A percentile compares a stretch with the other conserved stretches of the same genome.
phyloP scores from a whole-genome alignment of 2,113 vertebrate species.

The Lepisosteus oculatus region DNA sequence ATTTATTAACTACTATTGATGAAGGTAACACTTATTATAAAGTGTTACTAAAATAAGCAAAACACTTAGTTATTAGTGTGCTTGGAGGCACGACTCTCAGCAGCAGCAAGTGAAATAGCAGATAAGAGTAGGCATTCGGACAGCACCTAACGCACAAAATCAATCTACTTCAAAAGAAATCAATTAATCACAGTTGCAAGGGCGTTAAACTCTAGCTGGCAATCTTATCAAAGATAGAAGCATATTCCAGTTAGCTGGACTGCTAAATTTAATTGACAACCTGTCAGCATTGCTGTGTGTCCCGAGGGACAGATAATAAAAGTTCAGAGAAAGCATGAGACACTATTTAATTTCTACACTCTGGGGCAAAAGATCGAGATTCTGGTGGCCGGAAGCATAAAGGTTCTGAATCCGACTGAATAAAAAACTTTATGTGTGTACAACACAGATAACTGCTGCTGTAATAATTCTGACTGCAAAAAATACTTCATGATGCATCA shows the following conservation, averaged over 20 bases:
- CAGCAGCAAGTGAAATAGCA: background rate
- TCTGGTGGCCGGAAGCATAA: too few species aligned
- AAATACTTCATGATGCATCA: too few species aligned
- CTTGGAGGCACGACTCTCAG: background rate
- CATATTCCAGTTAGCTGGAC: background rate
- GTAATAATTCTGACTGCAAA: too few species aligned
- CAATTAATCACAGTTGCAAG: conserved; percentile 15
- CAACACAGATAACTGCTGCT: too few species aligned
- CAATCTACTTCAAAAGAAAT: conserved; percentile 11
- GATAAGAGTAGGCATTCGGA: background rate
- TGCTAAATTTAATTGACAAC: conserved; percentile 15
- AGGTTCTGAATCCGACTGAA: too few species aligned
- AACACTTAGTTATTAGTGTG: too few species aligned
- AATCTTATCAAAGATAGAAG: conserved; percentile 14
- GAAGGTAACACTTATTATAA: too few species aligned
- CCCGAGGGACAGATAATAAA: background rate
- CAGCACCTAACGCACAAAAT: background rate
- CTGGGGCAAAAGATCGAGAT: background rate
- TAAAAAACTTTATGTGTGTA: too few species aligned
- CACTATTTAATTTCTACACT: conserved; percentile 7
- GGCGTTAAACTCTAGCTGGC: conserved; percentile 7
- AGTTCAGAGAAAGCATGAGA: conserved; percentile 1
- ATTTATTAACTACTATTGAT: too few species aligned
- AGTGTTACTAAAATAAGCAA: too few species aligned
- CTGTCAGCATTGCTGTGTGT: conserved; percentile 3